These are phyloP conservation scores for Pseudoips prasinana DNA, from an alignment of 2,888 invertebrate genomes.

Conservation along the genomic window DNA sequence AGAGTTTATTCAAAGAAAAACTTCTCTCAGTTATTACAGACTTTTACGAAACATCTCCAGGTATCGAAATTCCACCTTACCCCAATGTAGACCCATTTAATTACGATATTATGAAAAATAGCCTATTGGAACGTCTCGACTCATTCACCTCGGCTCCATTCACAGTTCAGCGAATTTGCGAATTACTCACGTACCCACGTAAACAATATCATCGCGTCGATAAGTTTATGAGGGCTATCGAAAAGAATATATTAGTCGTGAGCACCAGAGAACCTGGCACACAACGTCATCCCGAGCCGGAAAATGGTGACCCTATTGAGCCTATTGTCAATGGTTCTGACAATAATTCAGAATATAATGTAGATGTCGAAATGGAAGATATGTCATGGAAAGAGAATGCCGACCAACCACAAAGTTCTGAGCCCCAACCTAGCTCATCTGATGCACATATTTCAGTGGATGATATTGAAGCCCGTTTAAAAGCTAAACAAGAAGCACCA, in stretches of 20 bases:
- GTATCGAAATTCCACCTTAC: constrained; percentile 90
- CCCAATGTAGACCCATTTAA: constrained; percentile 96
- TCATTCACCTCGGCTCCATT: constrained; percentile 95
- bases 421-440: constrained; percentile 69
- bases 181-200: constrained; percentile 93
- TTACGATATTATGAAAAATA: constrained; percentile 93
- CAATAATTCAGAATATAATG: constrained; percentile 77
- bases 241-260: constrained; percentile 96
- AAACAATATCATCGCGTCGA: constrained; percentile 98
- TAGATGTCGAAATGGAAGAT: constrained; percentile 80
- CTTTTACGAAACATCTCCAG: constrained; percentile 90
- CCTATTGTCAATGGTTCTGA: constrained; percentile 84
- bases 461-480: constrained; percentile 65
- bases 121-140: constrained; percentile 90
- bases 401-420: constrained; percentile 49
- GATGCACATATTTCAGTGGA: constrained; percentile 67
- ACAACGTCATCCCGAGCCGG: constrained; percentile 82
- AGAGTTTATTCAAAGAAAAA: constrained; percentile 94
- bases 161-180: constrained; percentile 97
- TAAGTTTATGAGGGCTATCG: constrained; percentile 98
- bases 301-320: constrained; percentile 85
- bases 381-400: constrained; percentile 73
- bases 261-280: constrained; percentile 87
- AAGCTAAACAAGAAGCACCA: constrained; percentile 70
- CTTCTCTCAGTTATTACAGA: constrained; percentile 92